Base-by-base conservation (phyloP, 2,888 invertebrate genomes). In the Pterobdella sp. region DNA sequence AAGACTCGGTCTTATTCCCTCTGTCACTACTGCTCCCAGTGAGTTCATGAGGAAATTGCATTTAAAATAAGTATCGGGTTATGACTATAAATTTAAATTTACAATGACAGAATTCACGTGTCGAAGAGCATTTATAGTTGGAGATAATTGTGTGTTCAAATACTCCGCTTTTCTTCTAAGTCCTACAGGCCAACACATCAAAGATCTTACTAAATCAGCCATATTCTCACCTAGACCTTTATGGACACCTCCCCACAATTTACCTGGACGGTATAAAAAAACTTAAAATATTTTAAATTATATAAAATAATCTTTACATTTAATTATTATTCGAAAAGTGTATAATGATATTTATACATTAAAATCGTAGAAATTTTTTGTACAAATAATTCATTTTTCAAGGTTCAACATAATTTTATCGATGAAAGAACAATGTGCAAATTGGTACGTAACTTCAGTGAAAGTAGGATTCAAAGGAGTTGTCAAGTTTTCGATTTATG, bases 391-490 rank as follows among this genome's bases (percentile, higher is more conserved):
- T 18, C 42, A 14, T 18, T 42, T 42, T 22, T 42, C 60, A 22
- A 32, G 69, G 10, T 69, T 69, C 52, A 69, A 14, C 26, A 52
- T 69, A 26, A 34, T 49, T 4, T 26, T 69, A 1, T 42, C 69
- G 52, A 69, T 49, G 31, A n/a, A 42, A 34, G 69, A 69, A 49
- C 1, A 37, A 3, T 69, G 69, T 26, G 22, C 22, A 26, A 69
- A 69, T 3, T 69, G 69, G 69, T 69, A 42, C 31, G 52, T 69
- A 1, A 52, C 32, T 14, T 42, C 42, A 26, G 3, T 69, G 3
- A 69, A 52, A 34, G 26, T 52, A 18, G 7, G 31, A 1, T 49
- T 69, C 32, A 69, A 69, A 52, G 69, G 69, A 31, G 69, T 69
- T 26, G 26, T 31, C 1, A 22, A 42, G 31, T 69, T 69, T 52